These are phyloP conservation scores for Catharus bicknelli DNA, from an alignment of 2,113 vertebrate species.

Conservation along the genomic window DNA sequence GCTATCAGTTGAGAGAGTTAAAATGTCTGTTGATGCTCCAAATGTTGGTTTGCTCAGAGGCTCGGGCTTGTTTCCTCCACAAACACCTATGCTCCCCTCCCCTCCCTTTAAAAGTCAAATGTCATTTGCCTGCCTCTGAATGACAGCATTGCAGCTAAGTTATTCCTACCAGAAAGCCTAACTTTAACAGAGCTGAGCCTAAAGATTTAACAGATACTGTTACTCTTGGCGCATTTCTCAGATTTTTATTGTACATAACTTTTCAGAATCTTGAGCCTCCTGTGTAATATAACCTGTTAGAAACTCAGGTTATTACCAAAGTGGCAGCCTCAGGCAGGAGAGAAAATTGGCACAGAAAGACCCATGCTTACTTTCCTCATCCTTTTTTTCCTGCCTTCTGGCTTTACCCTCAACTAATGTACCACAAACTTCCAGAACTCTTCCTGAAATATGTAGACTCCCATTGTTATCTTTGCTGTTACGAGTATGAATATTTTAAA, in stretches of 20 bases:
- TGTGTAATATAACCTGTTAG: conserved; percentile 57
- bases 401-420: background rate
- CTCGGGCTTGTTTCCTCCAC: background rate
- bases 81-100: rapidly evolving
- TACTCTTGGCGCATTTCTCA: conserved; percentile 5
- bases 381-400: conserved; percentile 6
- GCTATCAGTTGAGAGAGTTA: background rate
- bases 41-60: background rate
- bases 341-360: conserved; percentile 54
- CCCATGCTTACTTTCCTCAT: background rate
- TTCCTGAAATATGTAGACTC: background rate
- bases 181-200: background rate
- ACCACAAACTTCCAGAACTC: background rate
- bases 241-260: conserved; percentile 56
- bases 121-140: background rate
- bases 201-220: background rate
- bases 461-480: background rate
- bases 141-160: background rate
- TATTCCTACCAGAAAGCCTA: background rate
- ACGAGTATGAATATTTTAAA: background rate
- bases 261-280: conserved; percentile 39
- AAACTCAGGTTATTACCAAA: conserved; percentile 60
- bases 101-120: background rate
- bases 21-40: background rate
- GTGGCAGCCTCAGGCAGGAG: conserved; percentile 53